These are phyloP conservation scores for Vanessa tameamea DNA, from an alignment of 1,140 invertebrate genomes.

Conservation along the genomic window DNA sequence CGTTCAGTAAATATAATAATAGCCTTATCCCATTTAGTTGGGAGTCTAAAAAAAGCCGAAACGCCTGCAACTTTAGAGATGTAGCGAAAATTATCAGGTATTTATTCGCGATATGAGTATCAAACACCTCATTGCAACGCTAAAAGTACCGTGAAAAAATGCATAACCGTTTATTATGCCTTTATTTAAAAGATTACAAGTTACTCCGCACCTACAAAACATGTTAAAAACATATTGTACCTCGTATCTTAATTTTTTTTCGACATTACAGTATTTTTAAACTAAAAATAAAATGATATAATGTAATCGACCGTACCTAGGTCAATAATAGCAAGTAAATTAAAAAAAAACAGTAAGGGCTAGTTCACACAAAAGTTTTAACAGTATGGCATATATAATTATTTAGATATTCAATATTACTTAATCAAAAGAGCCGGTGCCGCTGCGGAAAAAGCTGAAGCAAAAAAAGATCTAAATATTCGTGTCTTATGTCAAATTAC, in stretches of 20 bases:
- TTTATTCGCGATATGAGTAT: slow-evolving; percentile 2
- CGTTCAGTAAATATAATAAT: not conserved
- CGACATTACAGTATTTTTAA: not conserved
- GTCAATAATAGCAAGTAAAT: too few species aligned
- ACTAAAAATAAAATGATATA: not conserved
- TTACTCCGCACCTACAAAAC: not conserved
- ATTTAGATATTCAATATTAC: not conserved
- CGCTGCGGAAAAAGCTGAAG: too few species aligned
- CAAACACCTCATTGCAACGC: slow-evolving; percentile 13
- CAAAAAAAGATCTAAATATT: too few species aligned
- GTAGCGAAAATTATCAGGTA: slow-evolving; percentile 6
- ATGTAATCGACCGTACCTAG: not conserved
- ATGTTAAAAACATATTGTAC: not conserved
- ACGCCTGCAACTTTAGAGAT: not conserved
- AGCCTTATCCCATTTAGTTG: not conserved
- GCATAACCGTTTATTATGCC: slow-evolving; percentile 21
- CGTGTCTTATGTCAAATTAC: too few species aligned
- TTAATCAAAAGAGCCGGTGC: not conserved
- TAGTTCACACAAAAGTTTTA: too few species aligned
- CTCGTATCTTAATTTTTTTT: not conserved
- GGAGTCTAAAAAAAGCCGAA: slow-evolving; percentile 1
- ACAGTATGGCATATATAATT: too few species aligned
- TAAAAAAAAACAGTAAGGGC: too few species aligned
- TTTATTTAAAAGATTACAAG: slow-evolving; percentile 22
- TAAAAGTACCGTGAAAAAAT: slow-evolving; percentile 21